Evolutionary conservation across 2,888 invertebrate species (phyloP).

Genomic region (Noctuana brunneofusca): DNA sequence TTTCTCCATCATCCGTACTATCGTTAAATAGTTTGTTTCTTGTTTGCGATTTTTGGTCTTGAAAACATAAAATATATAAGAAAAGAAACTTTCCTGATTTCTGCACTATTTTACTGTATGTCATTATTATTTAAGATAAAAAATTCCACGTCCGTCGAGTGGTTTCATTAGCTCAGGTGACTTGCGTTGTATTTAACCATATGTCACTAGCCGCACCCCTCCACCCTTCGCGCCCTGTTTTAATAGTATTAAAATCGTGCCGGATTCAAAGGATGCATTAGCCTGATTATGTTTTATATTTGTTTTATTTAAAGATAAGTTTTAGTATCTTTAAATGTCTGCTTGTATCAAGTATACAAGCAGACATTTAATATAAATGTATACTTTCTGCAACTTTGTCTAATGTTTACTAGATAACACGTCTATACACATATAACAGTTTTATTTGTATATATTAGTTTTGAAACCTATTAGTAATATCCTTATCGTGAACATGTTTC

Average conservation of each 20-base stretch:
- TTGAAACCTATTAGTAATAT: not conserved
- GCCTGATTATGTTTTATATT: constrained; percentile 57
- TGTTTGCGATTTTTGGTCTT: too few relatives aligned
- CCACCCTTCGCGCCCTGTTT: constrained; percentile 48
- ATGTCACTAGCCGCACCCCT: constrained; percentile 61
- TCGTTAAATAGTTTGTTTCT: too few relatives aligned
- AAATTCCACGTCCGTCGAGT: constrained; percentile 48
- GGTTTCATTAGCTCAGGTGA: constrained; percentile 75
- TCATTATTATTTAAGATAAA: not conserved
- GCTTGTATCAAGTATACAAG: too few relatives aligned
- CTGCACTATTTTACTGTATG: too few relatives aligned
- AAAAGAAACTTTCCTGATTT: too few relatives aligned
- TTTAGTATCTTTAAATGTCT: not conserved
- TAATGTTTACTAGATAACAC: too few relatives aligned
- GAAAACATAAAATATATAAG: too few relatives aligned
- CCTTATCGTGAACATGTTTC: not conserved
- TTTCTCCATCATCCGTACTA: too few relatives aligned
- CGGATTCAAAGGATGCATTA: constrained; percentile 63
- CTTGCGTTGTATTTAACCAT: constrained; percentile 61
- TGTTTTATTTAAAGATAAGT: constrained; percentile 7
- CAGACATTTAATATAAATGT: too few relatives aligned
- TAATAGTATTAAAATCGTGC: constrained; percentile 54
- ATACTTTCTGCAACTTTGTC: too few relatives aligned
- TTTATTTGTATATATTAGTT: too few relatives aligned
- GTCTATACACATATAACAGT: too few relatives aligned